These are phyloP conservation scores for Monochamus alternatus DNA, from an alignment of 2,888 invertebrate genomes.

Conservation along the genomic window DNA sequence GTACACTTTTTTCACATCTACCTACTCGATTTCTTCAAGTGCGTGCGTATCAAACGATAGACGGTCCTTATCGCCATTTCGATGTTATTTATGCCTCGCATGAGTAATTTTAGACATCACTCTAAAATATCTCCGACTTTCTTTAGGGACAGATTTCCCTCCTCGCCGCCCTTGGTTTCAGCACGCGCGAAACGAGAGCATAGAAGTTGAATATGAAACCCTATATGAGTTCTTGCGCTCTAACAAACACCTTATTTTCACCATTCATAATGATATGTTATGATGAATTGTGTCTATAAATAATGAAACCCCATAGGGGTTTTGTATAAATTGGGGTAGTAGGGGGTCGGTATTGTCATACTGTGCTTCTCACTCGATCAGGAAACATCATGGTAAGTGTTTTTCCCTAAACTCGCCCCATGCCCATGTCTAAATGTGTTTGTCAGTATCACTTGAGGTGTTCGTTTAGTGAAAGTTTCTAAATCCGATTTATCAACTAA, in stretches of 20 bases:
- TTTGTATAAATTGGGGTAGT: constrained; percentile 29
- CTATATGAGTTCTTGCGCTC: constrained; percentile 29
- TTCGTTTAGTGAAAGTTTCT: too few relatives aligned
- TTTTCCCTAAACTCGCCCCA: neutral
- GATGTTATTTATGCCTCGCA: too few relatives aligned
- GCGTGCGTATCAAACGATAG: too few relatives aligned
- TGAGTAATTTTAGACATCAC: neutral
- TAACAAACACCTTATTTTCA: constrained; percentile 38
- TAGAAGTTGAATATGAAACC: constrained; percentile 31
- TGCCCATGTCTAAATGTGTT: neutral
- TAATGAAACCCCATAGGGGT: constrained; percentile 36
- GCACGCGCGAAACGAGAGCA: constrained; percentile 15
- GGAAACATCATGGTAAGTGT: constrained; percentile 32
- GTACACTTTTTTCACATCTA: too few relatives aligned
- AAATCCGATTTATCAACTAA: too few relatives aligned
- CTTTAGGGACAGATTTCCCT: neutral
- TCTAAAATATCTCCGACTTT: too few relatives aligned
- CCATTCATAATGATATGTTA: constrained; percentile 39
- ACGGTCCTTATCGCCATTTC: too few relatives aligned
- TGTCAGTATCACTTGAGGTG: neutral
- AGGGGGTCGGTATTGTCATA: constrained; percentile 26
- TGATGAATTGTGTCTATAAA: constrained; percentile 42
- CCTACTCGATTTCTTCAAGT: too few relatives aligned
- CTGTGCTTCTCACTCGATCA: constrained; percentile 8
- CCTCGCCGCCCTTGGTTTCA: neutral